phyloP scores from a whole-genome alignment of 2,797 vertebrate genomes.

The Bovichtus diacanthus region DNA sequence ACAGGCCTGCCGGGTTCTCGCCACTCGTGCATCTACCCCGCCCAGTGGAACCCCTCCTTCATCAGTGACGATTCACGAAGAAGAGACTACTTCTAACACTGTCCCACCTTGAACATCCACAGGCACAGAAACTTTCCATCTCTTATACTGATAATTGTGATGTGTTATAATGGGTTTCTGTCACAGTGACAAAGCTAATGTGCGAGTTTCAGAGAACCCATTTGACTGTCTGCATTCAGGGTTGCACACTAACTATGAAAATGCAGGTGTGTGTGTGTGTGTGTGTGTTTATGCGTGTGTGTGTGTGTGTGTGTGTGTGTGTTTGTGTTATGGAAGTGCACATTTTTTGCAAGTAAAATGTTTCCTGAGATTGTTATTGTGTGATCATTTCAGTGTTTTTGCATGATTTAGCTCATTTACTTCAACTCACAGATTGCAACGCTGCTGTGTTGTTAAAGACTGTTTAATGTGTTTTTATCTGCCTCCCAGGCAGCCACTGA shows the following conservation, averaged over 20 bases:
- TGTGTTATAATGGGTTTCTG: slow-evolving; percentile 4
- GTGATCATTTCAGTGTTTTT: slow-evolving; percentile 52
- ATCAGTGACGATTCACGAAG: slow-evolving; percentile 94
- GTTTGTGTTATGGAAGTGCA: slow-evolving; percentile 21
- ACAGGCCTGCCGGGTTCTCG: slow-evolving; percentile 95
- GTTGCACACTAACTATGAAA: slow-evolving; percentile 21
- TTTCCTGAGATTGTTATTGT: slow-evolving; percentile 1
- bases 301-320: not conserved
- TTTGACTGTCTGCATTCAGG: slow-evolving; percentile 33
- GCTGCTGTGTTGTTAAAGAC: slow-evolving; percentile 20
- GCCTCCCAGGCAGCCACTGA: slow-evolving; percentile 19
- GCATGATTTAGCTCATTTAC: slow-evolving; percentile 56
- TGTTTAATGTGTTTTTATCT: slow-evolving; percentile 25
- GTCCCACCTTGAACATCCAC: slow-evolving; percentile 1
- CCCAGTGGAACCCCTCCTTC: slow-evolving; percentile 97
- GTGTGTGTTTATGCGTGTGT: not conserved
- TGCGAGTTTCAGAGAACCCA: too few relatives aligned
- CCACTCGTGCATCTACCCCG: slow-evolving; percentile 98
- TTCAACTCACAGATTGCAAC: slow-evolving; percentile 14
- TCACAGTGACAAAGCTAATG: slow-evolving; percentile 5
- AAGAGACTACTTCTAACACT: slow-evolving; percentile 96
- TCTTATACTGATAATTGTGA: slow-evolving; percentile 12
- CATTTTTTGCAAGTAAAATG: slow-evolving; percentile 64
- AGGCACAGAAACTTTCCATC: not conserved
- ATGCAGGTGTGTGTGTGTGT: slow-evolving; percentile 17